Evolutionary conservation across 1,140 invertebrate species (phyloP).

Genomic region (Heliconius hewitsoni): DNA sequence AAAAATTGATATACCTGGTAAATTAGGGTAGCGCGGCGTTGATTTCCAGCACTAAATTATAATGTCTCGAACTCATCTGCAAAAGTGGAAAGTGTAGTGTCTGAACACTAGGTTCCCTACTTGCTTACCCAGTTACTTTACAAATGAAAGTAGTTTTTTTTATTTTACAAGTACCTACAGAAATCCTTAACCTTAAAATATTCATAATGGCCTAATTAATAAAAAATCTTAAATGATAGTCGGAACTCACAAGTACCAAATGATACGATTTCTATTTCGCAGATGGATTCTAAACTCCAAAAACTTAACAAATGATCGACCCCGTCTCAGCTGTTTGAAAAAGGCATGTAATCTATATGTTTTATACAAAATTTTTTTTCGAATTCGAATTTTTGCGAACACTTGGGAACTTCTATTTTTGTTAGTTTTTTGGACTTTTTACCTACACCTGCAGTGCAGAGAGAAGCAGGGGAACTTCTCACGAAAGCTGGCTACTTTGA

Average conservation of each 20-base stretch:
- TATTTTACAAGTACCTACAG: too few species aligned
- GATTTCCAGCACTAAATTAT: not conserved
- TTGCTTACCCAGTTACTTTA: too few species aligned
- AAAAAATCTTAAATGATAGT: too few species aligned
- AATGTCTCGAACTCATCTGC: not conserved
- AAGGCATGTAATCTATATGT: conserved; percentile 6
- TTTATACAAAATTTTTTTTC: not conserved
- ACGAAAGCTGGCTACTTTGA: too few species aligned
- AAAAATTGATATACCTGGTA: not conserved
- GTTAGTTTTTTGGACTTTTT: too few species aligned
- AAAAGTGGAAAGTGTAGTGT: not conserved
- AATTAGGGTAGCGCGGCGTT: not conserved
- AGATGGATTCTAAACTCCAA: too few species aligned
- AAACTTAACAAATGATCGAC: not conserved
- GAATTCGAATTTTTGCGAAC: not conserved
- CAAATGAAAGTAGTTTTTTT: too few species aligned
- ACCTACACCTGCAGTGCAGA: not conserved
- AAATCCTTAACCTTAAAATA: too few species aligned
- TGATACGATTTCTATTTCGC: not conserved
- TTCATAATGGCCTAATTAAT: too few species aligned
- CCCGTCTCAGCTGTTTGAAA: not conserved
- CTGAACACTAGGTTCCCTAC: not conserved
- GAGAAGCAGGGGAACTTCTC: too few species aligned
- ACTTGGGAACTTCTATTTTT: too few species aligned
- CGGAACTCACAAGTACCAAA: not conserved